Conservation (phyloP, 1,140 invertebrate species). For the Ylistrum balloti region DNA sequence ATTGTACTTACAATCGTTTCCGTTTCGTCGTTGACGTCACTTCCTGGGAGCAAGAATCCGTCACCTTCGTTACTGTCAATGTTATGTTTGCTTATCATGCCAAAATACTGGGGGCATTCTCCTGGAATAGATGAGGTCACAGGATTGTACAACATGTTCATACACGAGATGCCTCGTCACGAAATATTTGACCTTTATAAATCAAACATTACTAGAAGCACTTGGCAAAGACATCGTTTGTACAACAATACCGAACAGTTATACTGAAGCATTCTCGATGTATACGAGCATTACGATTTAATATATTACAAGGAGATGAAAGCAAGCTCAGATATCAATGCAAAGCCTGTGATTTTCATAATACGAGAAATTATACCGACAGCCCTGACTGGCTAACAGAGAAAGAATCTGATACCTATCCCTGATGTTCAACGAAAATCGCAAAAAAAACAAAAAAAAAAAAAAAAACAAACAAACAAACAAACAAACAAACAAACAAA, state of each 20-base stretch:
- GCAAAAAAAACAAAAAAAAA: no score
- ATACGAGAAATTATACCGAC: no score
- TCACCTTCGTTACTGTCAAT: constrained; percentile 54
- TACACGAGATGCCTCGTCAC: neutral
- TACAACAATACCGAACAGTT: neutral
- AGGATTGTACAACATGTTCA: neutral
- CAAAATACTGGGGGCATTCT: constrained; percentile 78
- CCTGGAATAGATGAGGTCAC: constrained; percentile 63
- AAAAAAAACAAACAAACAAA: no score
- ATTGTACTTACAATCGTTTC: constrained; percentile 64
- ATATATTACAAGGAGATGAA: neutral
- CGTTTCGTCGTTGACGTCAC: constrained; percentile 56
- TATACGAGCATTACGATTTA: neutral
- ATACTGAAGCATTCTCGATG: neutral
- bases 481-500: no score
- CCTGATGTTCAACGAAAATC: no score
- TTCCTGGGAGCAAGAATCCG: constrained; percentile 49
- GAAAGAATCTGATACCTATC: no score
- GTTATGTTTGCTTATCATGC: constrained; percentile 77
- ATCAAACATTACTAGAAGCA: constrained; percentile 37
- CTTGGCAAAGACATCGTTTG: neutral
- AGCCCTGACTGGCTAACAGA: no score
- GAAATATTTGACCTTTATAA: constrained; percentile 29
- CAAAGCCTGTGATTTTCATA: no score
- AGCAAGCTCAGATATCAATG: neutral